These are phyloP conservation scores for Jacana jacana DNA, from an alignment of 2,113 vertebrate species.

Conservation along the genomic window DNA sequence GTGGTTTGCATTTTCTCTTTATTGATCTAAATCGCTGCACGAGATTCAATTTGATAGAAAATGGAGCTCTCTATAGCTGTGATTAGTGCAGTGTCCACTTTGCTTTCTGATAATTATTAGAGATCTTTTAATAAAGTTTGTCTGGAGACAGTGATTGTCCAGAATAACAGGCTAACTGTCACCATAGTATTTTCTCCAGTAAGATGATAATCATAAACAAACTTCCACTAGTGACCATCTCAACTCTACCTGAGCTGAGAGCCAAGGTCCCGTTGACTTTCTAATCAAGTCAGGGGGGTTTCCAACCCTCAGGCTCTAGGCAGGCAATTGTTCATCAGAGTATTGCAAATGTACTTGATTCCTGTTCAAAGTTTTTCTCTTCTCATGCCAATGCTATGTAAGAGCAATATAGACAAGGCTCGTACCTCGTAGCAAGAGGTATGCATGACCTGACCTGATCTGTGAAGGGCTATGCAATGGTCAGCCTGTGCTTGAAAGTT, in stretches of 20 bases:
- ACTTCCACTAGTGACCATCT: background rate
- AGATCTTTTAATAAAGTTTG: background rate
- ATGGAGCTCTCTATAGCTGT: background rate
- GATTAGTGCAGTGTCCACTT: background rate
- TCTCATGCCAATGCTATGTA: background rate
- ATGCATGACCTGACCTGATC: background rate
- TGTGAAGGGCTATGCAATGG: background rate
- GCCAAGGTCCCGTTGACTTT: background rate
- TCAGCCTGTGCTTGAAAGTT: background rate
- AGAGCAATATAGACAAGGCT: background rate
- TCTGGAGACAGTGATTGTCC: background rate
- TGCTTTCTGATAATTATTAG: background rate
- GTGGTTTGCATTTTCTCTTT: background rate
- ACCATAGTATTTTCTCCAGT: background rate
- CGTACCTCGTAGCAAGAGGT: background rate
- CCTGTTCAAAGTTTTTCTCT: background rate
- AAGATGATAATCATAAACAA: background rate
- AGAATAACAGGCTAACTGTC: background rate
- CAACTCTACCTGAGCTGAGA: background rate
- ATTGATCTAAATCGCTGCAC: background rate
- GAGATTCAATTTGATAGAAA: background rate
- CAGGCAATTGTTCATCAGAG: background rate
- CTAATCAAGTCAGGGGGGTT: background rate
- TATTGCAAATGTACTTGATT: background rate
- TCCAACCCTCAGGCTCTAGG: background rate